Evolutionary conservation across 2,113 vertebrate species (phyloP), one percentile per base, ranked within the genome.

Genomic region (Charadrius vociferus): DNA sequence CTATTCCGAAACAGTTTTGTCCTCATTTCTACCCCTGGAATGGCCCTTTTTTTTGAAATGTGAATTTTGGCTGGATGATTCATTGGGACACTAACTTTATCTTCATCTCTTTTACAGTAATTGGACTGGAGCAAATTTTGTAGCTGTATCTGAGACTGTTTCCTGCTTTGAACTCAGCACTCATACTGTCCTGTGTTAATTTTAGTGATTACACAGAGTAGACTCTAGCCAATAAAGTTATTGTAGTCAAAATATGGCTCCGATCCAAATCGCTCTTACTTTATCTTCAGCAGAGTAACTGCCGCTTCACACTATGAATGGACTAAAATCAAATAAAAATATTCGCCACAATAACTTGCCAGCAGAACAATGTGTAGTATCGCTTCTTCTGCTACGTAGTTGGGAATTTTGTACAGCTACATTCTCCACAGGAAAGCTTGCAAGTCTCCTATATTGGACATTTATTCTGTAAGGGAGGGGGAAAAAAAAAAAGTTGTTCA

Each of bases 91-190:
- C 94, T 93, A 88, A 94, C 89, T 94, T 98, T 95, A 97, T 97
- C 97, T 97, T 98, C 97, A 96, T 97, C 94, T 96, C 92, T 93
- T 98, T 95, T 94, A 92, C 81, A 97, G 95, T 91, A 97, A 98
- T 96, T 96, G 96, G 93, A 53, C 88, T 87, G 83, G 70, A 96
- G 85, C 7, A 26, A 94, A 90, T 97, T 92, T 29, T 86, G 94
- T 84, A 95, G 90, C 90, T 92, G 75, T 91, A 90, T 86, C 83
- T 82, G 52, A 88, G 89, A 58, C 68, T 50, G n/a, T 92, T 96
- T 97, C 93, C 94, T 83, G 75, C 71, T 86, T 96, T 97, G 95
- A 94, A 95, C 93, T 95, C 91, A 79, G 88, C 74, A 86, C 86
- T 95, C 88, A 63, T 92, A 68, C 39, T 65, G 95, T 79, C 13